A percentile compares a stretch with the other conserved stretches of the same genome.
phyloP scores from a whole-genome alignment of 2,113 vertebrate species.

The Rhinopomastus cyanomelas region DNA sequence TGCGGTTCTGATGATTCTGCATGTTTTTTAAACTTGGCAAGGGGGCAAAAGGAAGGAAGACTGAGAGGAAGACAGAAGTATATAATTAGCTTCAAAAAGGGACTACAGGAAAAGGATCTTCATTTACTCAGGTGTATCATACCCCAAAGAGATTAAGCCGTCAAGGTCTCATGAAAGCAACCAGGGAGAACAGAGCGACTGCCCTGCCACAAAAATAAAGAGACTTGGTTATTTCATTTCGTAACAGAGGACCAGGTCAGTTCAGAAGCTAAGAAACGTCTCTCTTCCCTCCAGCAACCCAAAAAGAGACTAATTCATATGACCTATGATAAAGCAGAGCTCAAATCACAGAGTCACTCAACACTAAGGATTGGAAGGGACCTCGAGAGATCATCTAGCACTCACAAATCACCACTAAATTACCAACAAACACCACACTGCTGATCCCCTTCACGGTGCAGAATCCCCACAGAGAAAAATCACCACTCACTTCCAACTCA shows the following conservation, averaged over 20 bases:
- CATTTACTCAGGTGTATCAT: slow-evolving; percentile 29
- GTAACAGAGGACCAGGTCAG: background rate
- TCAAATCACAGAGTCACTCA: slow-evolving; percentile 17
- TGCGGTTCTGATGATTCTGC: slow-evolving; percentile 30
- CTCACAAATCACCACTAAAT: background rate
- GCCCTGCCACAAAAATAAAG: background rate
- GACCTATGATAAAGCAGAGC: background rate
- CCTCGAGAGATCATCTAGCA: too few species aligned
- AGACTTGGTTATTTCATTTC: background rate
- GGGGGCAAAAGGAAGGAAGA: slow-evolving; percentile 5
- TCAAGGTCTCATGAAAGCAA: background rate
- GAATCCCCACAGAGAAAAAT: background rate
- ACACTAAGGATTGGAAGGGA: too few species aligned
- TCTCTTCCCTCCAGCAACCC: background rate
- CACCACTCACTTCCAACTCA: background rate
- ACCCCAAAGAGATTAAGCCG: background rate
- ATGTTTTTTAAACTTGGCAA: slow-evolving; percentile 23
- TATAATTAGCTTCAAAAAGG: background rate
- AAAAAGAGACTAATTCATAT: background rate
- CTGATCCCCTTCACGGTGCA: background rate
- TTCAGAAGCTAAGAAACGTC: background rate
- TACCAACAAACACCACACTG: background rate
- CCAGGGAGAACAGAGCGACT: background rate
- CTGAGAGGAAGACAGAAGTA: background rate
- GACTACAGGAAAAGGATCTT: slow-evolving; percentile 10